phyloP scores from a whole-genome alignment of 2,888 invertebrate genomes.

The Parelbella ahira region DNA sequence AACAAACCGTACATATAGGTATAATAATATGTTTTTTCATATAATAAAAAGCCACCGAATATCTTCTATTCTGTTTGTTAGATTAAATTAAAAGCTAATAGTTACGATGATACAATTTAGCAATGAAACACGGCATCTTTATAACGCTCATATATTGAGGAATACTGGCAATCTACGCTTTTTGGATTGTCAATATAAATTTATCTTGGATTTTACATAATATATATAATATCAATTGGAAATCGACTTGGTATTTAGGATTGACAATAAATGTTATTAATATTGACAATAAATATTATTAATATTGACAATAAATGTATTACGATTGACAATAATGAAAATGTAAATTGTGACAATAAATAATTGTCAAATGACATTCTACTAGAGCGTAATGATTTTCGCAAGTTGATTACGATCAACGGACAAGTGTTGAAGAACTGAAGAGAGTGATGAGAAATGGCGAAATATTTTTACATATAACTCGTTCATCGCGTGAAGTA shows the following conservation, averaged over 20 bases:
- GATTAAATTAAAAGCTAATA: too few relatives aligned
- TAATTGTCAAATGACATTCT: constrained; percentile 20
- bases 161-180: background rate
- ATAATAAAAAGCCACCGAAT: too few relatives aligned
- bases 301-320: constrained; percentile 33
- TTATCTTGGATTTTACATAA: constrained; percentile 8
- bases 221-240: too few relatives aligned
- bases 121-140: background rate
- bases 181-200: constrained; percentile 1
- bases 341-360: constrained; percentile 31
- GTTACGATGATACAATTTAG: background rate
- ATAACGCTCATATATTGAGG: background rate
- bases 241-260: constrained; percentile 24
- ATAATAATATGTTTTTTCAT: too few relatives aligned
- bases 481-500: constrained; percentile 55
- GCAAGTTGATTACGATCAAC: constrained; percentile 26
- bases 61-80: too few relatives aligned
- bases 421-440: constrained; percentile 19
- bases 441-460: constrained; percentile 42
- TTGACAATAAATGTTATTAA: constrained; percentile 33
- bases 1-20: too few relatives aligned
- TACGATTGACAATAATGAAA: constrained; percentile 33
- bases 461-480: constrained; percentile 61
- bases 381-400: constrained; percentile 4
- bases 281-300: constrained; percentile 34